Evolutionary conservation across 2,797 vertebrate genomes (phyloP).

Genomic region (Hemibagrus guttatus): DNA sequence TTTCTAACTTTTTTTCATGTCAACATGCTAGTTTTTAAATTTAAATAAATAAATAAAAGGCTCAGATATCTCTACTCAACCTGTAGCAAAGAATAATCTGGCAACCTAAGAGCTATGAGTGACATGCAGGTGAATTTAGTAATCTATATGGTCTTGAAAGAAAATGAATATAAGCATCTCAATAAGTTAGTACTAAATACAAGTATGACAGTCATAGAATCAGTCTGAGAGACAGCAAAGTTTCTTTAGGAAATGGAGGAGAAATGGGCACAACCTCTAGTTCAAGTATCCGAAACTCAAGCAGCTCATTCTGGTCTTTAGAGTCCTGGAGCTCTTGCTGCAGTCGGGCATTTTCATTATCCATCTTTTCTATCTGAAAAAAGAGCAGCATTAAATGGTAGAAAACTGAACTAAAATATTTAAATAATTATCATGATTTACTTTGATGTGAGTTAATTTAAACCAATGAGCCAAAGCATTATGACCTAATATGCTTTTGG

Average conservation of each 20-base stretch:
- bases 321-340: slow-evolving; percentile 96
- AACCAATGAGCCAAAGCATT: slow-evolving; percentile 3
- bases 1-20: not conserved
- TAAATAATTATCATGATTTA: not conserved
- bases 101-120: not conserved
- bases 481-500: not conserved
- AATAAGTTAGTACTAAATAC: not conserved
- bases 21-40: not conserved
- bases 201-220: not conserved
- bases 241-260: not conserved
- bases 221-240: not conserved
- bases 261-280: slow-evolving; percentile 82
- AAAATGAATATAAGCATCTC: not conserved
- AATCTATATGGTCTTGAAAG: not conserved
- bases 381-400: slow-evolving; percentile 28
- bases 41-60: not conserved
- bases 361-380: slow-evolving; percentile 89
- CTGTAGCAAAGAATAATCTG: not conserved
- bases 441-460: not conserved
- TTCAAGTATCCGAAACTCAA: slow-evolving; percentile 97
- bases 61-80: not conserved
- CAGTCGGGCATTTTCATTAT: slow-evolving; percentile 80
- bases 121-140: not conserved
- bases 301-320: slow-evolving; percentile 94
- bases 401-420: not conserved